Conservation (phyloP, 2,888 invertebrate species). For the Stegana nigrithorax region DNA sequence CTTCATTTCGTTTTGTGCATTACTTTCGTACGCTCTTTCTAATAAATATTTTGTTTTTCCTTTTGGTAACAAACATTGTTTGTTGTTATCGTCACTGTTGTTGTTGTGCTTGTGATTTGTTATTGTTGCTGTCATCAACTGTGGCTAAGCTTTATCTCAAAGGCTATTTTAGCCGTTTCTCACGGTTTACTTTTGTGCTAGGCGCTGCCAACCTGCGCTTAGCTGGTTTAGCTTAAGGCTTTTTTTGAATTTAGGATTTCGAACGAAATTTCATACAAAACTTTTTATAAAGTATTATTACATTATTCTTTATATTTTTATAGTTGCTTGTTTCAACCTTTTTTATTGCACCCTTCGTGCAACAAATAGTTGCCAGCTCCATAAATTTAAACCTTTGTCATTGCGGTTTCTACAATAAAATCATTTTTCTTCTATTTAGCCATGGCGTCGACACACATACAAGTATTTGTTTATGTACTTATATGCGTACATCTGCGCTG, state of each 20-base stretch:
- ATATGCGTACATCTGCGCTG: not conserved
- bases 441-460: not conserved
- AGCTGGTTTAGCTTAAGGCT: no score
- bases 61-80: slow-evolving; percentile 13
- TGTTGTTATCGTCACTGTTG: slow-evolving; percentile 25
- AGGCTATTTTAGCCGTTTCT: slow-evolving; percentile 56
- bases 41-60: slow-evolving; percentile 37
- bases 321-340: no score
- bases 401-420: slow-evolving; percentile 1
- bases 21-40: no score
- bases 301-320: no score
- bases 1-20: slow-evolving; percentile 32
- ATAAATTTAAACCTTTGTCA: slow-evolving; percentile 1
- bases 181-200: slow-evolving; percentile 63
- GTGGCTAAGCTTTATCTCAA: slow-evolving; percentile 47
- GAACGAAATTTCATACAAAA: no score
- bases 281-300: no score
- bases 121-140: slow-evolving; percentile 41
- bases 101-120: slow-evolving; percentile 41
- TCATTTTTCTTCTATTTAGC: not conserved
- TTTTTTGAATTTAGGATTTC: no score
- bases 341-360: no score
- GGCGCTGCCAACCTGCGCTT: slow-evolving; percentile 41
- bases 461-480: not conserved
- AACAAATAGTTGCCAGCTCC: not conserved